Evolutionary conservation across 2,888 invertebrate genomes (phyloP), one percentile per base, ranked within the genome.

Genomic region (Neelides folsomi): DNA sequence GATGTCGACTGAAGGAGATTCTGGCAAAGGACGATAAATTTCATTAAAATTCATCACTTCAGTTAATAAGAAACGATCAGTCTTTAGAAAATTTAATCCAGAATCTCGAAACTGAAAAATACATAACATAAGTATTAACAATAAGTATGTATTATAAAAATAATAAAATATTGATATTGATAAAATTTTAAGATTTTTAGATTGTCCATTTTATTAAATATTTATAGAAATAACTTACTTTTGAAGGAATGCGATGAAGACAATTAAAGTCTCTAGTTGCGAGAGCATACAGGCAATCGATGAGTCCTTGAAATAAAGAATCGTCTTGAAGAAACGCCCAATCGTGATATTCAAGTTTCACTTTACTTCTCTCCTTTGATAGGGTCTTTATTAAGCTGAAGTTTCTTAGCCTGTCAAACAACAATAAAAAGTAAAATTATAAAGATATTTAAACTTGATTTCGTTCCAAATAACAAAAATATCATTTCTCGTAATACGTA

Each of bases 261-360:
- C 43, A 47, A n/a, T 52, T 53, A 52, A 57, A 50, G 50, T 62
- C 59, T 54, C 62, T 49, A 1, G 60, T 59, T 7, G 62, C 53
- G 18, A 64, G 51, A 8, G 59, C 57, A 34, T 53, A 47, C 37
- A 64, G 53, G 43, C 57, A 51, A 18, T 61, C 50, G n/a, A 59
- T 16, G 13, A 64, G 50, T 6, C 53, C 50, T 36, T 58, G 15
- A 43, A 58, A 61, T 10, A 62, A 49, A 18, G n/a, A 20, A n/a
- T 58, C 51, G 34, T 62, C 51, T 10, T 53, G 59, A 16, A 64
- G 40, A 53, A 64, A 64, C 12, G 62, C 62, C 64, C 64, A 64
- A 10, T 64, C 62, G 47, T 58, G 54, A 44, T 64, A 64, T 27
- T 58, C 56, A 16, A 38, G 53, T 39, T 47, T 13, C 13, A 63